A percentile compares a stretch with the other conserved stretches of the same genome.
Evolutionary conservation across 2,888 invertebrate genomes (phyloP).

Genomic region (Drosophila kanekoi): DNA sequence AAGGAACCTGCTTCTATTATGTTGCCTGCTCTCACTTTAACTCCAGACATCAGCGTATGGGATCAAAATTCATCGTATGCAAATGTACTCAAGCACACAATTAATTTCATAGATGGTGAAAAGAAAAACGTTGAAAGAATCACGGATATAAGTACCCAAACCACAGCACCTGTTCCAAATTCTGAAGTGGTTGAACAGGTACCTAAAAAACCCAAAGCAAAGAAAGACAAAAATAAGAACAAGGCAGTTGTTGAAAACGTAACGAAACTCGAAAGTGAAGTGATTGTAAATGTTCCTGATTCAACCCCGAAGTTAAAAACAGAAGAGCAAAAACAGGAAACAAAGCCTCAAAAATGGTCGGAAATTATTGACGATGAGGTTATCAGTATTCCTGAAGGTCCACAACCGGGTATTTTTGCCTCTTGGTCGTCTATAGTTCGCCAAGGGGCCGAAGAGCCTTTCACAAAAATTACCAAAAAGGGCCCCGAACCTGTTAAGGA

Average conservation of each 20-base stretch:
- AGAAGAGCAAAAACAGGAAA: background rate
- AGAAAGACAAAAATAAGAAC: slow-evolving; percentile 35
- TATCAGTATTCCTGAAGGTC: background rate
- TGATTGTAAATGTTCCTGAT: background rate
- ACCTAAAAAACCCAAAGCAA: slow-evolving; percentile 37
- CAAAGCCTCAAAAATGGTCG: slow-evolving; percentile 39
- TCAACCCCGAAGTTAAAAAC: background rate
- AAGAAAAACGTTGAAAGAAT: slow-evolving; percentile 52
- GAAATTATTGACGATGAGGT: slow-evolving; percentile 37
- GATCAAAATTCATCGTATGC: slow-evolving; percentile 61
- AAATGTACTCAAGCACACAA: slow-evolving; percentile 64
- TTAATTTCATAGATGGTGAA: slow-evolving; percentile 61
- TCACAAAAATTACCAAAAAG: slow-evolving; percentile 30
- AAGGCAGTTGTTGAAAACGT: slow-evolving; percentile 27
- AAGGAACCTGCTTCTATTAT: background rate
- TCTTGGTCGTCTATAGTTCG: slow-evolving; percentile 67
- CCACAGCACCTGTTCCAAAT: background rate
- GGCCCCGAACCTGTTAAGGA: background rate
- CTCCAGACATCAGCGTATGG: slow-evolving; percentile 33
- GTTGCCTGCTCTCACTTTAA: background rate
- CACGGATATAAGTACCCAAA: background rate
- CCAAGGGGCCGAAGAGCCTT: slow-evolving; percentile 57
- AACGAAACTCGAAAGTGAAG: background rate
- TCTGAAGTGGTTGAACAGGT: slow-evolving; percentile 5
- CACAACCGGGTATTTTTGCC: slow-evolving; percentile 1